Percentiles rank a stretch among this genome's conserved stretches.
Conservation (phyloP, 92 coral and sea anemone genomes). For the Porites cylindrica region DNA sequence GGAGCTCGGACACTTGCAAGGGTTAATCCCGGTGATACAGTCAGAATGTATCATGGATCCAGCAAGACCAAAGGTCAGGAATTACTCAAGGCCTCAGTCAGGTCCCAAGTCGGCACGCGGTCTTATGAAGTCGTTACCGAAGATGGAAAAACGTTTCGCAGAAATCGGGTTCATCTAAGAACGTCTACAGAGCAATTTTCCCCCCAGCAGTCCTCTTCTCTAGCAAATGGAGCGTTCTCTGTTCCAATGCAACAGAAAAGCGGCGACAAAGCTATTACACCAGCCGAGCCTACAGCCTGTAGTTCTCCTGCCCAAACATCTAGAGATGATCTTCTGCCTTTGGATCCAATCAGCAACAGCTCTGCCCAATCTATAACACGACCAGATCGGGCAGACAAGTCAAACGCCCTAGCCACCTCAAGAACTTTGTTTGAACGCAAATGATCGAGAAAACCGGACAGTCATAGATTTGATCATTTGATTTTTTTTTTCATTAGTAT, state of each 20-base stretch:
- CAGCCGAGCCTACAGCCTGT: too few species aligned
- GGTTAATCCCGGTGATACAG: constrained; percentile 4
- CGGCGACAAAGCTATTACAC: too few species aligned
- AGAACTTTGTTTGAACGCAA: too few species aligned
- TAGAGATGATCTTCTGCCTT: too few species aligned
- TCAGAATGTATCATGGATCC: constrained; percentile 15
- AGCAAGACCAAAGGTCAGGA: not conserved
- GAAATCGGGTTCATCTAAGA: constrained; percentile 34
- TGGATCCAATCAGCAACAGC: too few species aligned
- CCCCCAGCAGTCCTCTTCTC: too few species aligned
- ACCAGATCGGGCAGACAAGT: constrained; percentile 47
- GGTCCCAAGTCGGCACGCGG: constrained; percentile 17
- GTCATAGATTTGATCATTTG: too few species aligned
- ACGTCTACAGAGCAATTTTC: not conserved
- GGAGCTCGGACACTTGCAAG: not conserved
- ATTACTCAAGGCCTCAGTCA: constrained; percentile 26
- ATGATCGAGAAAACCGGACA: too few species aligned
- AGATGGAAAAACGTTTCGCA: constrained; percentile 1
- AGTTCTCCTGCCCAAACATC: too few species aligned
- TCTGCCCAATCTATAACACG: not conserved
- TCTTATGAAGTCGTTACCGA: constrained; percentile 30
- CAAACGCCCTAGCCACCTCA: constrained; percentile 21
- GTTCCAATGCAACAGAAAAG: too few species aligned
- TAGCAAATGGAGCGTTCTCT: too few species aligned
- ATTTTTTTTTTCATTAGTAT: too few species aligned